A percentile compares a stretch with the other conserved stretches of the same genome.
Conservation (phyloP, 2,888 invertebrate species). For the Diaperis boleti region DNA sequence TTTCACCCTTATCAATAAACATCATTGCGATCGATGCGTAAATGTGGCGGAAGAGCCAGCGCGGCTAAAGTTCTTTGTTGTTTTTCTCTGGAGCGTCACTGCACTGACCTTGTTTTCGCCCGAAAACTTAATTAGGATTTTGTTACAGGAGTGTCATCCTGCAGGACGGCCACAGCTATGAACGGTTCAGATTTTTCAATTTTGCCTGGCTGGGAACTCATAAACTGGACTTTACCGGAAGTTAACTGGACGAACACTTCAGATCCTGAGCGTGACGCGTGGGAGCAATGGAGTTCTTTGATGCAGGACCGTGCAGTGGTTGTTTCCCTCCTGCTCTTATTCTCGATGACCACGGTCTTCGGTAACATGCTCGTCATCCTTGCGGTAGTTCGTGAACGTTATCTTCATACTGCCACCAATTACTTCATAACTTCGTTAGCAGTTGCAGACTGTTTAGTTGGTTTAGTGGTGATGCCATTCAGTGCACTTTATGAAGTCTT, state of each 20-base stretch:
- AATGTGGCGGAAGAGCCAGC: too few relatives aligned
- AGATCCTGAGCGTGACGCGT: conserved; percentile 61
- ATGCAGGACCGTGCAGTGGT: conserved; percentile 80
- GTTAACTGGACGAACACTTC: conserved; percentile 58
- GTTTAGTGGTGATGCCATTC: conserved; percentile 98
- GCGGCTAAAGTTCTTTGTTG: too few relatives aligned
- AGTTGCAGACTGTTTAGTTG: conserved; percentile 96
- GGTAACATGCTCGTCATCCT: conserved; percentile 95
- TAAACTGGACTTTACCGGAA: conserved; percentile 46
- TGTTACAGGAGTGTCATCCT: conserved; percentile 21
- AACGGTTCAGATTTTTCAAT: conserved; percentile 52
- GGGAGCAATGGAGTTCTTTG: conserved; percentile 68
- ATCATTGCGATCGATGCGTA: too few relatives aligned
- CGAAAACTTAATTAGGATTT: conserved; percentile 1
- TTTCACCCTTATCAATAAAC: too few relatives aligned
- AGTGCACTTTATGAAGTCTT: conserved; percentile 91
- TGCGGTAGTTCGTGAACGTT: conserved; percentile 92
- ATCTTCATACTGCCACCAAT: conserved; percentile 96
- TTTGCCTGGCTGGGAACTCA: conserved; percentile 43
- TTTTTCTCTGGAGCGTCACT: not conserved
- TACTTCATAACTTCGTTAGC: conserved; percentile 98
- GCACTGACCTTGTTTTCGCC: not conserved
- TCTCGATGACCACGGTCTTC: conserved; percentile 93
- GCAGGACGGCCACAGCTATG: conserved; percentile 44
- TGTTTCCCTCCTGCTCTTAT: conserved; percentile 85